Evolutionary conservation across 53 echinoderm and acorn worm species (phyloP), one percentile per base, ranked within the genome.

Genomic region (Henricia sp.): DNA sequence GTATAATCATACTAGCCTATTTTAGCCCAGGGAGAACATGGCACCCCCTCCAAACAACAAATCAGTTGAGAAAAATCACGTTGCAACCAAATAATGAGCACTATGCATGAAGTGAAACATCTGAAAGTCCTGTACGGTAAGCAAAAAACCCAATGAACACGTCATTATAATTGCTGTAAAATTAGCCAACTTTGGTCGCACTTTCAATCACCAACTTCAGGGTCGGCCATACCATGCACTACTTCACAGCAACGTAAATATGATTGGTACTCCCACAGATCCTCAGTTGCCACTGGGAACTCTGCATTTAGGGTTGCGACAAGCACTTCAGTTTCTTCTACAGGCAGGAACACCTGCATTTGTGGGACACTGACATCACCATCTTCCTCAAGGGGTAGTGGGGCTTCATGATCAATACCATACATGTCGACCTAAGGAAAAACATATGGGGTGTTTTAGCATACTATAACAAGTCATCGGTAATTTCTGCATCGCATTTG

Each of bases 241-340:
- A 23, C 23, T 16, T 68, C 68, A 40, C 68, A 68, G 42, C 68
- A 68, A 28, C 68, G 68, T 16, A 6, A 17, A 28, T 42, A 68
- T 68, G 68, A 68, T 28, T 68, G 68, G 20, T 68, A 68, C 21
- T 68, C 68, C 68, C 68, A 68, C 68, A 68, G 43, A 68, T 68
- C 16, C 2, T 68, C 68, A 39, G 21, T 39, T 25, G 28, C 41
- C 68, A 37, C 21, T 14, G 68, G 68, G 42, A 68, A 68, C 68
- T 68, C 68, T 37, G 68, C 21, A 42, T 68, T 37, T 10, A 68
- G 68, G 25, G 68, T 68, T 68, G 68, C 38, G 8, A 20, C 41
- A 21, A 68, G 38, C 68, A 68, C 41, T 1, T 68, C 68, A 68
- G 6, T 39, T 68, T 68, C 68, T 39, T 68, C 68, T 40, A n/a